Percentiles rank a stretch among this genome's conserved stretches.
phyloP scores from a whole-genome alignment of 2,113 vertebrate genomes.

The Xiphias gladius region DNA sequence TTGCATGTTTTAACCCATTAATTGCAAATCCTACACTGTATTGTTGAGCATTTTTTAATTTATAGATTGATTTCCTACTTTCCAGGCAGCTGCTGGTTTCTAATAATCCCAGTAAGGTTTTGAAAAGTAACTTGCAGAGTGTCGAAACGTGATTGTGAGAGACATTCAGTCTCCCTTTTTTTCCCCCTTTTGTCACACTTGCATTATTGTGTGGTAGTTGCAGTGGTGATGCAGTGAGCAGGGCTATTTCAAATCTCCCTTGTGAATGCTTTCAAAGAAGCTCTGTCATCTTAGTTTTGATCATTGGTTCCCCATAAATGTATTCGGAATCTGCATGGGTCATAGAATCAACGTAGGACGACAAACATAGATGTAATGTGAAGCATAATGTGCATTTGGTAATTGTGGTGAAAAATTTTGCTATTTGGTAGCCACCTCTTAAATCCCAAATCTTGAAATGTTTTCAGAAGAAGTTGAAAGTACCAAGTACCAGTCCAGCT shows the following conservation, averaged over 20 bases:
- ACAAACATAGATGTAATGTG: background rate
- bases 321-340: background rate
- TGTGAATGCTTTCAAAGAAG: background rate
- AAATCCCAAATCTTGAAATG: no score
- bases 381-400: background rate
- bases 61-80: background rate
- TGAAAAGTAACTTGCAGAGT: background rate
- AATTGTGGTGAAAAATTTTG: background rate
- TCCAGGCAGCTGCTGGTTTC: slow-evolving; percentile 1
- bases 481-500: background rate
- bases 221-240: background rate
- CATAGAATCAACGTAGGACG: background rate
- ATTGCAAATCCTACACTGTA: background rate
- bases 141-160: background rate
- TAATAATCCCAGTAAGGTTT: background rate
- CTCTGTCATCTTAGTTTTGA: background rate
- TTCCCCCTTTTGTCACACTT: no score
- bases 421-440: background rate
- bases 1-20: slow-evolving; percentile 34
- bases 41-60: background rate
- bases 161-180: background rate
- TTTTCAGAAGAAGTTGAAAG: background rate
- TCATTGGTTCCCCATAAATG: background rate
- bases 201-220: background rate
- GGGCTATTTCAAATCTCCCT: background rate